Evolutionary conservation across 2,797 vertebrate genomes (phyloP).

Genomic region (Ataeniobius toweri): DNA sequence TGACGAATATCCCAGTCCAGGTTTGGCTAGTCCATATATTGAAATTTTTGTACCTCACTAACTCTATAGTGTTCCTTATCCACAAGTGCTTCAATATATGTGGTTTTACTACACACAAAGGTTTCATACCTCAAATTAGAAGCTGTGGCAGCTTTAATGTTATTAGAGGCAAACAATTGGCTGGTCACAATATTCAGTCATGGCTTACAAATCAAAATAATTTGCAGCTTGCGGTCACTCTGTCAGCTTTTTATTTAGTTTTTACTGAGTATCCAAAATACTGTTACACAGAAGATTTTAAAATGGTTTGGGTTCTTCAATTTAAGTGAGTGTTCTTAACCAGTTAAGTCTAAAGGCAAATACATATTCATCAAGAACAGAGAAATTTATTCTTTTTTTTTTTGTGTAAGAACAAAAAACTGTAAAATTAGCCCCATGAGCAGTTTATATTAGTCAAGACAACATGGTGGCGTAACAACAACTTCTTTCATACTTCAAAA

Average conservation of each 20-base stretch:
- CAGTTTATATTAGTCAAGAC: background rate
- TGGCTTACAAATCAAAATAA: too few species aligned
- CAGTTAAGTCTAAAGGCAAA: background rate
- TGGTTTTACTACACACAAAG: background rate
- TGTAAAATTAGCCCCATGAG: background rate
- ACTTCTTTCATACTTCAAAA: too few species aligned
- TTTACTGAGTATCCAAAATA: background rate
- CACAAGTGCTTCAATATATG: background rate
- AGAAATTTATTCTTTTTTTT: background rate
- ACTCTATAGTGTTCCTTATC: background rate
- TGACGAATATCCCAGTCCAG: background rate
- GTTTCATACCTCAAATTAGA: too few species aligned
- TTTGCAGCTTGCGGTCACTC: background rate
- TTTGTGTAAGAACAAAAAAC: background rate
- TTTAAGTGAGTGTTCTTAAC: background rate
- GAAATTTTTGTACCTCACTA: background rate
- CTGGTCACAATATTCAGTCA: too few species aligned
- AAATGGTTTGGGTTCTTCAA: background rate
- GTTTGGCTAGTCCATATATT: too few species aligned
- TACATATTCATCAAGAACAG: background rate
- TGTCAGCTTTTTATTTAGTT: background rate
- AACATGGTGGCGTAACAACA: too few species aligned
- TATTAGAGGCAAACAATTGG: too few species aligned
- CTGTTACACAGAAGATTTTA: background rate
- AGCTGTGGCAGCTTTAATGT: too few species aligned